A percentile compares a stretch with the other conserved stretches of the same genome.
phyloP scores from a whole-genome alignment of 2,888 invertebrate genomes.

The Drepanosiphum platanoidis region DNA sequence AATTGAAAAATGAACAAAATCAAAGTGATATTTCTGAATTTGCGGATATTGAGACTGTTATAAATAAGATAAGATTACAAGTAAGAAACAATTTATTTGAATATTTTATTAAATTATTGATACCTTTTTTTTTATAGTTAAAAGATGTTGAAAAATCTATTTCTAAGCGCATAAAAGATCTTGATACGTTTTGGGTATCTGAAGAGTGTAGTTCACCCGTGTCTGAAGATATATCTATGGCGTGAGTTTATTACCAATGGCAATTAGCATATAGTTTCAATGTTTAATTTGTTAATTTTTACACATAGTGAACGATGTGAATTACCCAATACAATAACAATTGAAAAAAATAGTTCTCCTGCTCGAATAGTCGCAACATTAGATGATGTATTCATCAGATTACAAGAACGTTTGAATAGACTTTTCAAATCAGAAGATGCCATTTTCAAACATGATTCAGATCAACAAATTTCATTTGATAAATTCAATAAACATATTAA shows the following conservation, averaged over 20 bases:
- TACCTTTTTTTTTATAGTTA: constrained; percentile 14
- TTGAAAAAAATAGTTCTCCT: constrained; percentile 56
- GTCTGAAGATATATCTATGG: constrained; percentile 59
- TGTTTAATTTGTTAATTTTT: neutral
- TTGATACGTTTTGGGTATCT: constrained; percentile 51
- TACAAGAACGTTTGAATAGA: constrained; percentile 61
- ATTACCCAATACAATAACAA: constrained; percentile 35
- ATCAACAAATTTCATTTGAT: constrained; percentile 56
- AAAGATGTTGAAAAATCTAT: constrained; percentile 52
- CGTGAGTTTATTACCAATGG: constrained; percentile 33
- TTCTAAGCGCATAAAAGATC: constrained; percentile 59
- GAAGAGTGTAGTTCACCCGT: constrained; percentile 53
- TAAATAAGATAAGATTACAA: constrained; percentile 49
- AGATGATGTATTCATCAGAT: constrained; percentile 54
- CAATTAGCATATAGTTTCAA: neutral
- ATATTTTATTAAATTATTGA: neutral
- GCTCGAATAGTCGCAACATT: constrained; percentile 53
- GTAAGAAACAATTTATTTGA: neutral
- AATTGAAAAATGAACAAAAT: constrained; percentile 41
- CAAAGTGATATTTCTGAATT: constrained; percentile 22
- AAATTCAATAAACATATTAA: constrained; percentile 52
- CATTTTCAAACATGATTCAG: constrained; percentile 61
- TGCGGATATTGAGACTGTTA: constrained; percentile 49
- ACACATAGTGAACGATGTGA: constrained; percentile 44
- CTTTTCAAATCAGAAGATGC: constrained; percentile 63